These are phyloP conservation scores for Bos javanicus DNA, from an alignment of 2,113 vertebrate species.

Conservation along the genomic window DNA sequence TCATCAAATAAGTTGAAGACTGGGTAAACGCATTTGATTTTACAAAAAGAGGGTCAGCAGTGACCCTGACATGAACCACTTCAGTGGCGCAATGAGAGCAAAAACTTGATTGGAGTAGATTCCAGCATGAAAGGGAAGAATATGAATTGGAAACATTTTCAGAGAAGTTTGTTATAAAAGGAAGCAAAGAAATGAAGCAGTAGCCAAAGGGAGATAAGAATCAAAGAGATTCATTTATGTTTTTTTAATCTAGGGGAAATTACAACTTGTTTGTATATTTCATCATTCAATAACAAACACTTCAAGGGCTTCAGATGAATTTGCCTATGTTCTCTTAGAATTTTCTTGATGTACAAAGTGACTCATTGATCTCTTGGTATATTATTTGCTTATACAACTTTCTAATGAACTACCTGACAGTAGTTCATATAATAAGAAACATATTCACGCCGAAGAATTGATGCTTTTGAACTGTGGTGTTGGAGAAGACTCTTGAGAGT, in stretches of 20 bases:
- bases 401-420: background rate
- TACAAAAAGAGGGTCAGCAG: background rate
- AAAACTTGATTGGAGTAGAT: background rate
- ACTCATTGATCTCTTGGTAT: background rate
- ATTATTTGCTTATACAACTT: background rate
- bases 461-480: too few species aligned
- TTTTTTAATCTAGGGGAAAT: background rate
- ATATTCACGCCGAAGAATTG: background rate
- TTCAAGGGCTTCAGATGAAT: background rate
- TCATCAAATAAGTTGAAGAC: background rate
- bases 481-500: too few species aligned
- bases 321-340: background rate
- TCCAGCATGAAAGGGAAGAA: background rate
- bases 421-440: background rate
- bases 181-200: background rate
- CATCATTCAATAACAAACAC: background rate
- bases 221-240: background rate
- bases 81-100: background rate
- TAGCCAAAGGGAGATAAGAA: background rate
- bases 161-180: background rate
- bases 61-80: background rate
- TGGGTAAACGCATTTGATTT: background rate
- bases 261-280: background rate
- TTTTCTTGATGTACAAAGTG: background rate
- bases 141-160: background rate